These are phyloP conservation scores for Xenotilapia leptura DNA, from an alignment of 2,113 vertebrate species.

Conservation along the genomic window DNA sequence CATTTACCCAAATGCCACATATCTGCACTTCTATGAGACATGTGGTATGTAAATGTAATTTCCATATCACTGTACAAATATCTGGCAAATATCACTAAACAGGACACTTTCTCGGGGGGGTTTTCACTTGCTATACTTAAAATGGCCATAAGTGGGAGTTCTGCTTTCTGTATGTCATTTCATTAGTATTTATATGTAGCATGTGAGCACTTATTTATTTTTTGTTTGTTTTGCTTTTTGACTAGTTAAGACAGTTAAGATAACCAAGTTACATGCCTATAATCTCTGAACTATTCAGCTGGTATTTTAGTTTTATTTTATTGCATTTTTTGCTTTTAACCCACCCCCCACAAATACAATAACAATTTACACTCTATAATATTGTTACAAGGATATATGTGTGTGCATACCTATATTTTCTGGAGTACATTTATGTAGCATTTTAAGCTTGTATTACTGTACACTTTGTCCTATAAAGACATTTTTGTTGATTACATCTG, in stretches of 20 bases:
- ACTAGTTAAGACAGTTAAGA: not conserved
- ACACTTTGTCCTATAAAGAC: not conserved
- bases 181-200: not conserved
- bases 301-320: not conserved
- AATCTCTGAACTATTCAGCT: not conserved
- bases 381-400: not conserved
- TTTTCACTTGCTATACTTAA: slow-evolving; percentile 3
- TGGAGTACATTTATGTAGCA: not conserved
- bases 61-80: slow-evolving; percentile 56
- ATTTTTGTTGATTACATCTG: not conserved
- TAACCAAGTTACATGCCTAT: not conserved
- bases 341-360: not conserved
- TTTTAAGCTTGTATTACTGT: not conserved
- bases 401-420: not conserved
- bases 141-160: not conserved
- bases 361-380: not conserved
- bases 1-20: slow-evolving; percentile 76
- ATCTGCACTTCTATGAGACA: slow-evolving; percentile 39
- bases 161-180: not conserved
- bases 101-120: not conserved
- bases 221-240: not conserved
- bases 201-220: not conserved
- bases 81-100: slow-evolving; percentile 64
- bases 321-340: not conserved
- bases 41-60: slow-evolving; percentile 60